These are phyloP conservation scores for Stomatorhinus walkeri DNA, from an alignment of 2,797 vertebrate genomes.

Conservation along the genomic window DNA sequence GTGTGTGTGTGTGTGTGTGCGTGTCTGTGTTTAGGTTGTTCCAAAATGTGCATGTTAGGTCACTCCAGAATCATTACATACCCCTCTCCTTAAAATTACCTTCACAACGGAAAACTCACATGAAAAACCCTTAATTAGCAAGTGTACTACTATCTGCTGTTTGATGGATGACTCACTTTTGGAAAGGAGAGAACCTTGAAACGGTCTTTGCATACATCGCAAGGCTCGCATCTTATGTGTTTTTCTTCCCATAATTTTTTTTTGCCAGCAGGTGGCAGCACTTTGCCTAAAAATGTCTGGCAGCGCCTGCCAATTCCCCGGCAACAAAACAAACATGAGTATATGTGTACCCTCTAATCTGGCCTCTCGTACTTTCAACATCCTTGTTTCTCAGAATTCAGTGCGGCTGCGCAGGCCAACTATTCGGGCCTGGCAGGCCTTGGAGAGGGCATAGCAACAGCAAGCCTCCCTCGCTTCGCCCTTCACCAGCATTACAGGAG, in stretches of 20 bases:
- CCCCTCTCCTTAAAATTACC: conserved; percentile 23
- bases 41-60: neutral
- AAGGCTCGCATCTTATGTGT: too few species aligned
- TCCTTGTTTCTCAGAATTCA: conserved; percentile 27
- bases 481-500: neutral
- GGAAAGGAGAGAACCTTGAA: conserved; percentile 10
- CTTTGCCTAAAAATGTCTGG: conserved; percentile 10
- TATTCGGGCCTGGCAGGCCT: conserved; percentile 4
- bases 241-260: neutral
- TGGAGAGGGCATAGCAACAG: conserved; percentile 1
- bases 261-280: conserved; percentile 24
- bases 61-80: conserved; percentile 1
- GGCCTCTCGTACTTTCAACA: conserved; percentile 27
- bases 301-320: conserved; percentile 12
- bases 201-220: neutral
- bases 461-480: neutral
- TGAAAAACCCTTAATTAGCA: neutral
- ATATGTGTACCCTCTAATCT: conserved; percentile 28
- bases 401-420: conserved; percentile 6
- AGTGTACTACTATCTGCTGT: neutral
- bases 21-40: neutral
- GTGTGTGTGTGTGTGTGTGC: neutral
- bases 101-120: neutral
- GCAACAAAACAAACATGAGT: conserved; percentile 23
- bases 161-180: conserved; percentile 6